Conservation (phyloP, 2,888 invertebrate species). For the Eurytoma adleriae region DNA sequence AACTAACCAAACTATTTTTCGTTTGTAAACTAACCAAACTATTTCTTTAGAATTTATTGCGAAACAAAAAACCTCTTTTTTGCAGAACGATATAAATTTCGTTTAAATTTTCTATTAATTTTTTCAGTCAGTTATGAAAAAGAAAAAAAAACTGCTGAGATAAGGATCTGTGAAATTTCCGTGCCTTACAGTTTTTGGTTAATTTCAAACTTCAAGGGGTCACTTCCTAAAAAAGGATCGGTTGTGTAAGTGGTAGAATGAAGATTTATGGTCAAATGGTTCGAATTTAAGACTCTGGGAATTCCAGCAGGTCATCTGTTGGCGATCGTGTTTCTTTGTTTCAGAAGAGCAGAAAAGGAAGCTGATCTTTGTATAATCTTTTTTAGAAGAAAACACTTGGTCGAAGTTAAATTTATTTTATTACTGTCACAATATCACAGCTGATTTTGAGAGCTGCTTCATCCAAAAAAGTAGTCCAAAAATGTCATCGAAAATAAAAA, state of each 20-base stretch:
- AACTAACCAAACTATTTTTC: no score
- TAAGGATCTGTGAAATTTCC: constrained; percentile 37
- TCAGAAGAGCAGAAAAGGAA: constrained; percentile 7
- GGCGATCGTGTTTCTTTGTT: constrained; percentile 30
- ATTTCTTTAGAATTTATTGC: no score
- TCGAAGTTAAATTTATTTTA: neutral
- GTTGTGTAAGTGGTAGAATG: constrained; percentile 40
- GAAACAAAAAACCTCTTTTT: no score
- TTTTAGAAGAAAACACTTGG: constrained; percentile 15
- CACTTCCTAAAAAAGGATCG: constrained; percentile 35
- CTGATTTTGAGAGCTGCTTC: constrained; percentile 4
- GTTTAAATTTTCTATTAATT: neutral
- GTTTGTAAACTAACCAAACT: constrained; percentile 4
- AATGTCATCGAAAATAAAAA: neutral
- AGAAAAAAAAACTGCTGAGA: constrained; percentile 27
- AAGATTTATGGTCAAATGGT: constrained; percentile 40
- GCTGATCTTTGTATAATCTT: constrained; percentile 8
- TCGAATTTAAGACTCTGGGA: constrained; percentile 27
- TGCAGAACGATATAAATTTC: no score
- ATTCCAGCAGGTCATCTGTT: constrained; percentile 37
- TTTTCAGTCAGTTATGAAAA: constrained; percentile 7
- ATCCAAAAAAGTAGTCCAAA: neutral
- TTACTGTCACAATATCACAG: constrained; percentile 34
- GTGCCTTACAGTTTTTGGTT: constrained; percentile 13
- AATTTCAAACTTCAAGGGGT: constrained; percentile 28